A percentile compares a stretch with the other conserved stretches of the same genome.
phyloP scores from a whole-genome alignment of 2,797 vertebrate genomes.

The Pristis pectinata region DNA sequence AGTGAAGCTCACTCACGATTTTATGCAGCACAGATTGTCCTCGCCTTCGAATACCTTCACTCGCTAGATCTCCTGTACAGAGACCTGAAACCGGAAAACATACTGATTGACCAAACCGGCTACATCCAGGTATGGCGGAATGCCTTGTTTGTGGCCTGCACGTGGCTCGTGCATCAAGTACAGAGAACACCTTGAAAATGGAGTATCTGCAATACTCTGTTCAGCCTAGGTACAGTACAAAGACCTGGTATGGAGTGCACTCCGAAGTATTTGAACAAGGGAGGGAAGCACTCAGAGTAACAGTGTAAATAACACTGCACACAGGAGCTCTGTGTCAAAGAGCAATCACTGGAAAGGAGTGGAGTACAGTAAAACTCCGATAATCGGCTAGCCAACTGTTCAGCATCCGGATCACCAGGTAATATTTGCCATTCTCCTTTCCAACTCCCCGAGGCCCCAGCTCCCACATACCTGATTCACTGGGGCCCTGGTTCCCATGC shows the following conservation, averaged over 20 bases:
- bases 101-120: conserved; percentile 85
- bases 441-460: too few species aligned
- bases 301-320: neutral
- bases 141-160: neutral
- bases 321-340: neutral
- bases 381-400: too few species aligned
- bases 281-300: neutral
- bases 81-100: conserved; percentile 87
- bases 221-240: neutral
- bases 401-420: too few species aligned
- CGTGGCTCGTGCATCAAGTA: neutral
- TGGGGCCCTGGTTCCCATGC: too few species aligned
- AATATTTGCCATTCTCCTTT: too few species aligned
- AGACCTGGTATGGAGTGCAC: neutral
- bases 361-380: too few species aligned
- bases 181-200: neutral
- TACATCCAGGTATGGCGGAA: conserved; percentile 70
- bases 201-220: neutral
- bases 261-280: neutral
- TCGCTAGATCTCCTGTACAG: conserved; percentile 87
- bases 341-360: neutral
- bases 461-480: too few species aligned
- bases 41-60: conserved; percentile 89
- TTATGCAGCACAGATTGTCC: conserved; percentile 82
- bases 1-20: conserved; percentile 85